A percentile compares a stretch with the other conserved stretches of the same genome.
Conservation (phyloP, 2,888 invertebrate species). For the Carcina quercana region DNA sequence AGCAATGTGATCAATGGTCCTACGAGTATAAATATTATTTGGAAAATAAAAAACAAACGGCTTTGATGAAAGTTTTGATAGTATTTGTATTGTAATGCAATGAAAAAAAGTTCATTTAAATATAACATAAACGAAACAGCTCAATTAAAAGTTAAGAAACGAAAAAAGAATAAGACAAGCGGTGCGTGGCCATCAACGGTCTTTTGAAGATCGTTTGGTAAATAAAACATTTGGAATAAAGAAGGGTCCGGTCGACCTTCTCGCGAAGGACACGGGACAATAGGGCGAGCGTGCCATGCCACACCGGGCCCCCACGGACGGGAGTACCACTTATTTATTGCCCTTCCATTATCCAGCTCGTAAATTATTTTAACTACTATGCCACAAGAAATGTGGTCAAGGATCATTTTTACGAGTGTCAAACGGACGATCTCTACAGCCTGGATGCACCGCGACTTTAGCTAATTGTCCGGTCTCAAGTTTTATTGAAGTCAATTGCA, state of each 20-base stretch:
- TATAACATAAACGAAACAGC: not conserved
- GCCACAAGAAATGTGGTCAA: conserved; percentile 34
- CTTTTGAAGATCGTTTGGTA: conserved; percentile 25
- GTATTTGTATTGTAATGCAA: too few species aligned
- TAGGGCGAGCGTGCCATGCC: conserved; percentile 37
- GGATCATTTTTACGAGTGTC: conserved; percentile 33
- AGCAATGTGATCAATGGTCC: too few species aligned
- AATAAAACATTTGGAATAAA: conserved; percentile 24
- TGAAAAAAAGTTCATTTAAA: too few species aligned
- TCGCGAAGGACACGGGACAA: conserved; percentile 52
- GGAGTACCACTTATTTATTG: conserved; percentile 40
- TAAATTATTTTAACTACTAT: conserved; percentile 49
- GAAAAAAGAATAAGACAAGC: not conserved
- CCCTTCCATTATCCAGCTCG: conserved; percentile 28
- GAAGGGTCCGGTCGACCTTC: conserved; percentile 43
- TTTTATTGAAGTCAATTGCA: too few species aligned
- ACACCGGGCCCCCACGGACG: conserved; percentile 27
- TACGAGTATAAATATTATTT: too few species aligned
- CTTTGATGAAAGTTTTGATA: too few species aligned
- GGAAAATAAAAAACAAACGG: too few species aligned
- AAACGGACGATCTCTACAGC: conserved; percentile 25
- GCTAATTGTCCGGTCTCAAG: too few species aligned
- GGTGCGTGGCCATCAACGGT: conserved; percentile 13
- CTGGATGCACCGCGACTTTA: too few species aligned
- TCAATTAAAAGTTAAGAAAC: not conserved